Evolutionary conservation across 2,888 invertebrate species (phyloP).

Genomic region (Andrena hattorfiana): DNA sequence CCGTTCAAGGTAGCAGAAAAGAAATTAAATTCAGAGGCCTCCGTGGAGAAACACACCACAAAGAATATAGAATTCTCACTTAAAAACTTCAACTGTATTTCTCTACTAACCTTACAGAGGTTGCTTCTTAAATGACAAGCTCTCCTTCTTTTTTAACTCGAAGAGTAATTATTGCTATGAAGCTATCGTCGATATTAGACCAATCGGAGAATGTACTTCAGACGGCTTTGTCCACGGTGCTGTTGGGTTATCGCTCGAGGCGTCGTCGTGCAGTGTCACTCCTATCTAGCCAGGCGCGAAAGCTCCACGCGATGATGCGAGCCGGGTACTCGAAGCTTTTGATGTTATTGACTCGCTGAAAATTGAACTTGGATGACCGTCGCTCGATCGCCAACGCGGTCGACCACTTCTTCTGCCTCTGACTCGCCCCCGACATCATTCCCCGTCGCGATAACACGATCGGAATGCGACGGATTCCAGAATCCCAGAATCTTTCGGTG

Average conservation of each 20-base stretch:
- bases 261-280: not conserved
- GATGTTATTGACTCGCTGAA: conserved; percentile 82
- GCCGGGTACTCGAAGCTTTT: conserved; percentile 82
- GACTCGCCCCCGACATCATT: conserved; percentile 22
- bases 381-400: conserved; percentile 38
- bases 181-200: no score
- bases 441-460: conserved; percentile 49
- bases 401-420: not conserved
- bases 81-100: not conserved
- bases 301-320: conserved; percentile 71
- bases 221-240: not conserved
- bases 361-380: conserved; percentile 70
- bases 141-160: no score
- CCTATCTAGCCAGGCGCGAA: conserved; percentile 14
- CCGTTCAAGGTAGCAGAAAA: not conserved
- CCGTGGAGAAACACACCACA: not conserved
- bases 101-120: not conserved
- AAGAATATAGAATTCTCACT: not conserved
- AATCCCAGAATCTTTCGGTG: conserved; percentile 57
- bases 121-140: not conserved
- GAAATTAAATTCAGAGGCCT: not conserved
- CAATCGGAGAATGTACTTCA: no score
- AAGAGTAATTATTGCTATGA: no score
- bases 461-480: conserved; percentile 61
- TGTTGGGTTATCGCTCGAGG: no score